These are phyloP conservation scores for Capra hircus DNA, from an alignment of 2,113 vertebrate species.

Conservation along the genomic window DNA sequence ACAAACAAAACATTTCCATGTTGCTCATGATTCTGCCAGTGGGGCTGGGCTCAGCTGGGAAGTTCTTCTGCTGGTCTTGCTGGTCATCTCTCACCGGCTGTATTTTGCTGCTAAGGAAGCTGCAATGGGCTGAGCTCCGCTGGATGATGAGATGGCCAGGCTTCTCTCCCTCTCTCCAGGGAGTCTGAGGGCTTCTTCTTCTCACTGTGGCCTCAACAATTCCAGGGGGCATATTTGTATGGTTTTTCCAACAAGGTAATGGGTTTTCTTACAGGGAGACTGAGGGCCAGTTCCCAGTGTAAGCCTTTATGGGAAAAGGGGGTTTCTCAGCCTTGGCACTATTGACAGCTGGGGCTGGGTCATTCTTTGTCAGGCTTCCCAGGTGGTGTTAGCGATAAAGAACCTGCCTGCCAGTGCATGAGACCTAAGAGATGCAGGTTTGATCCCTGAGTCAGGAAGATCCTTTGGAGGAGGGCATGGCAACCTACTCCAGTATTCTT, in stretches of 20 bases:
- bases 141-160: too few relatives aligned
- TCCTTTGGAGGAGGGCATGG: background rate
- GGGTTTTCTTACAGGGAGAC: background rate
- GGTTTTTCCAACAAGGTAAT: background rate
- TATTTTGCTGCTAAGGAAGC: background rate
- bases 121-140: background rate
- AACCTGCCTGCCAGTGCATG: background rate
- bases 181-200: background rate
- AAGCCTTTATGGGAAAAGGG: background rate
- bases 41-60: background rate
- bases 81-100: background rate
- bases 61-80: background rate
- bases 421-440: background rate
- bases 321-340: background rate
- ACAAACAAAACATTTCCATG: background rate
- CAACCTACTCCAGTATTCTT: background rate
- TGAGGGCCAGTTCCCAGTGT: background rate
- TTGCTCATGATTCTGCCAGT: background rate
- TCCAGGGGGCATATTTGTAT: background rate
- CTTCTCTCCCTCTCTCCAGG: background rate
- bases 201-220: background rate
- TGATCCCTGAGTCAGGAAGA: background rate
- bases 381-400: background rate
- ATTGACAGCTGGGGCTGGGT: background rate
- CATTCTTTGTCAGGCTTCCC: background rate